These are phyloP conservation scores for Bembecia ichneumoniformis DNA, from an alignment of 2,888 invertebrate genomes.

Conservation along the genomic window DNA sequence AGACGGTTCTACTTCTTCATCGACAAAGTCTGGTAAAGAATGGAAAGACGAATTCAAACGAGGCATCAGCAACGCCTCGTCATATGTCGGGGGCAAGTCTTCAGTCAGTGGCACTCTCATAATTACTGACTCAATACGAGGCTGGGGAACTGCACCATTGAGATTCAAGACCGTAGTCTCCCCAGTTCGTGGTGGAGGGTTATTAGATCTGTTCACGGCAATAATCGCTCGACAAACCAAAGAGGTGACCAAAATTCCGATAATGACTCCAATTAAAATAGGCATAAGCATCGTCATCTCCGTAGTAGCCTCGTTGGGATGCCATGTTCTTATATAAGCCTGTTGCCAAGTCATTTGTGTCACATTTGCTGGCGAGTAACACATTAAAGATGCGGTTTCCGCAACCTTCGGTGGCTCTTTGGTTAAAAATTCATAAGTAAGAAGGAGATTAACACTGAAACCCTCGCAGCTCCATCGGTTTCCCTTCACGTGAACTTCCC, in stretches of 20 bases:
- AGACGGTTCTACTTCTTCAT: constrained; percentile 31
- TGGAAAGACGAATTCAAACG: constrained; percentile 75
- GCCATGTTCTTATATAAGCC: constrained; percentile 78
- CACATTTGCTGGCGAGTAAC: constrained; percentile 76
- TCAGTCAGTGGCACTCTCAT: constrained; percentile 46
- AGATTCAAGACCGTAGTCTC: constrained; percentile 54
- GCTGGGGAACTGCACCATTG: constrained; percentile 29
- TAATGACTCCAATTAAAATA: constrained; percentile 62
- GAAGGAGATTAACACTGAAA: constrained; percentile 65
- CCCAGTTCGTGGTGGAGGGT: constrained; percentile 32
- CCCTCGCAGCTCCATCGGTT: constrained; percentile 87
- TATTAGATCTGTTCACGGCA: constrained; percentile 43
- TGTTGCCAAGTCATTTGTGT: constrained; percentile 78
- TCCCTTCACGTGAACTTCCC: constrained; percentile 75
- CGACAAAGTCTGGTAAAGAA: constrained; percentile 64
- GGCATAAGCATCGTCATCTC: constrained; percentile 72
- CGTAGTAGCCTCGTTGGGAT: constrained; percentile 37
- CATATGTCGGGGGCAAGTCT: constrained; percentile 78
- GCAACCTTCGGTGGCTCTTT: constrained; percentile 64
- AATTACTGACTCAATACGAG: constrained; percentile 40
- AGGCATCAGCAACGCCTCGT: constrained; percentile 83
- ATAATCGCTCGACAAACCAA: constrained; percentile 70
- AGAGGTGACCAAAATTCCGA: constrained; percentile 69
- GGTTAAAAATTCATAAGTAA: constrained; percentile 74
- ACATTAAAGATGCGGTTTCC: constrained; percentile 66